Percentiles rank a stretch among this genome's conserved stretches.
Conservation (phyloP, 1,140 invertebrate genomes). For the Pemphigus obesinymphae region DNA sequence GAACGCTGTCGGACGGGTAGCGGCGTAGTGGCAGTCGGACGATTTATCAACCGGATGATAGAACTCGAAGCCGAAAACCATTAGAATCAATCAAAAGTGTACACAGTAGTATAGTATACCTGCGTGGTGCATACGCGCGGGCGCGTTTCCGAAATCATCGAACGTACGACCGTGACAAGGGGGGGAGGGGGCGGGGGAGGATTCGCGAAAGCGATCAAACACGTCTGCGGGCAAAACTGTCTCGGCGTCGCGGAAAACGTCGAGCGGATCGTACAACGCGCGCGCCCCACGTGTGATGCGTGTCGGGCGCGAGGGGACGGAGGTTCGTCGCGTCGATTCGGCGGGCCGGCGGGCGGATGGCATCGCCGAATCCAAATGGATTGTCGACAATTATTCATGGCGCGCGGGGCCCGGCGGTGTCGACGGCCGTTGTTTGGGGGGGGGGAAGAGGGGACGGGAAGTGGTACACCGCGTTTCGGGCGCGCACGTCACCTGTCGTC, state of each 20-base stretch:
- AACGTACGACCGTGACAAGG: too few relatives aligned
- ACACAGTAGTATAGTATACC: background rate
- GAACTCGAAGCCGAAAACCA: constrained; percentile 23
- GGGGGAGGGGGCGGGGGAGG: background rate
- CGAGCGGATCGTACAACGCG: background rate
- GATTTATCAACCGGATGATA: constrained; percentile 24
- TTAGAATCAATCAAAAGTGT: constrained; percentile 36
- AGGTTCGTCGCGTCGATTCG: too few relatives aligned
- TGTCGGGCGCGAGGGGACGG: background rate
- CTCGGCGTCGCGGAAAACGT: constrained; percentile 2
- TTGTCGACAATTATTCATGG: constrained; percentile 35
- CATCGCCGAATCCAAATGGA: background rate
- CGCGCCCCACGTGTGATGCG: background rate
- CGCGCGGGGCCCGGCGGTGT: background rate
- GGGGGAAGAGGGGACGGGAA: too few relatives aligned
- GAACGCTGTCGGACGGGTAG: background rate
- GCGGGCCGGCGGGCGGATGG: background rate
- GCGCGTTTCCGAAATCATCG: background rate
- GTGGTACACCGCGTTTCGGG: background rate
- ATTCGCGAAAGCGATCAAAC: background rate
- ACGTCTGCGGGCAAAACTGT: constrained; percentile 17
- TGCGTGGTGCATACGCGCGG: background rate
- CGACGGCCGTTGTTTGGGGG: too few relatives aligned
- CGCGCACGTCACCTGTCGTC: constrained; percentile 14
- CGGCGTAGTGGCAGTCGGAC: background rate